phyloP scores from a whole-genome alignment of 2,888 invertebrate species.

The Drosophila histrio region DNA sequence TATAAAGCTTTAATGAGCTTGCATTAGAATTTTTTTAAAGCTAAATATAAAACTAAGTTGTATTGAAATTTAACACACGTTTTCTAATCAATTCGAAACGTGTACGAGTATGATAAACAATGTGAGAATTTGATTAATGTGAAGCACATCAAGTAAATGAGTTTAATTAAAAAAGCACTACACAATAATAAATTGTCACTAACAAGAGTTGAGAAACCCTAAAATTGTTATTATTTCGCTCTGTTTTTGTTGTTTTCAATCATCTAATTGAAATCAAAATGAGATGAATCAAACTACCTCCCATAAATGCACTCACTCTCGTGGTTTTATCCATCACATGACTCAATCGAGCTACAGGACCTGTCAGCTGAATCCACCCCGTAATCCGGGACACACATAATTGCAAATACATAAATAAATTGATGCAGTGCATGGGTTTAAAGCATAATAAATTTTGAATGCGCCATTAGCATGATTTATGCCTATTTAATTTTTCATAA shows the following conservation, averaged over 20 bases:
- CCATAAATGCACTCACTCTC: background rate
- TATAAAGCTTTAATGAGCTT: no score
- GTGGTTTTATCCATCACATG: constrained; percentile 11
- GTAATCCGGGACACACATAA: constrained; percentile 41
- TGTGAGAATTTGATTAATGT: background rate
- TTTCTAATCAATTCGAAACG: background rate
- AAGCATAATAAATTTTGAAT: constrained; percentile 80
- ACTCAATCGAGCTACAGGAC: constrained; percentile 29
- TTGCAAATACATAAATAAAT: constrained; percentile 65
- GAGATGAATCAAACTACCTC: constrained; percentile 6
- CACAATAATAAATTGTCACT: background rate
- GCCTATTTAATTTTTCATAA: constrained; percentile 80
- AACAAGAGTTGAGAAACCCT: background rate
- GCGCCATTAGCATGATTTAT: constrained; percentile 80
- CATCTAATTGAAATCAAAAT: constrained; percentile 67
- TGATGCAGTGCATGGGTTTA: constrained; percentile 60
- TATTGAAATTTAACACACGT: background rate
- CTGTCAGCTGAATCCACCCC: constrained; percentile 40
- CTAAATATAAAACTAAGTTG: background rate
- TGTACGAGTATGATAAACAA: background rate
- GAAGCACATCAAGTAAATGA: background rate
- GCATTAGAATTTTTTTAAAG: background rate
- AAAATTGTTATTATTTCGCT: background rate
- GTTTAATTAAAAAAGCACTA: background rate
- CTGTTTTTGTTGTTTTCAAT: constrained; percentile 45